Percentiles rank a stretch among this genome's conserved stretches.
phyloP scores from a whole-genome alignment of 64 coral and sea anemone species.

The Stichodactyla mertensii region DNA sequence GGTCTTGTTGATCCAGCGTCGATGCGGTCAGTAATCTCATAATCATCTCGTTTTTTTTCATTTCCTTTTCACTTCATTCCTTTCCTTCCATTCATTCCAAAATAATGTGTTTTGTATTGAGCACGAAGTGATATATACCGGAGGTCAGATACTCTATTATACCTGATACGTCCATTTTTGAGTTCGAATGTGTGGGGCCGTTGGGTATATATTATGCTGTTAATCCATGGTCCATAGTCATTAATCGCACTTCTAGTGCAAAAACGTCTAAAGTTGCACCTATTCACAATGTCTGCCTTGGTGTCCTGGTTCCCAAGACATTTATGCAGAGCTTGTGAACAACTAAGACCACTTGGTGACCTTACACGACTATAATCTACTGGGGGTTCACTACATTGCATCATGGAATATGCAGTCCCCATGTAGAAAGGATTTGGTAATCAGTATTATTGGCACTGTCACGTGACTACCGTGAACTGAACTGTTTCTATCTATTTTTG shows the following conservation, averaged over 20 bases:
- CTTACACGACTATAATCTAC: no score
- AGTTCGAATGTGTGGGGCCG: neutral
- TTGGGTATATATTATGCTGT: neutral
- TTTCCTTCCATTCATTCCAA: neutral
- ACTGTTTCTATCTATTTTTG: no score
- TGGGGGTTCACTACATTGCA: neutral
- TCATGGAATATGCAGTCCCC: neutral
- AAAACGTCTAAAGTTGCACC: neutral
- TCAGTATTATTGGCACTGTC: neutral
- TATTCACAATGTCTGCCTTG: neutral
- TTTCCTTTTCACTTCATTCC: neutral
- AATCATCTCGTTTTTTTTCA: neutral
- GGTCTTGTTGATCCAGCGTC: conserved; percentile 3
- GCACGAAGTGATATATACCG: neutral
- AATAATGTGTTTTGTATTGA: neutral
- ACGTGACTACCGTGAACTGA: neutral
- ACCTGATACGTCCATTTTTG: neutral
- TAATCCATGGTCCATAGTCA: neutral
- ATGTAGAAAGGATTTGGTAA: no score
- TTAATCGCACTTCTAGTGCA: neutral
- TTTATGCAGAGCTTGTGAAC: no score
- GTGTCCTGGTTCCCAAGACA: no score
- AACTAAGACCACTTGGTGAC: no score
- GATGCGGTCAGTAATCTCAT: no score
- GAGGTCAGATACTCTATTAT: neutral